A percentile compares a stretch with the other conserved stretches of the same genome.
Conservation (phyloP, 1,140 invertebrate species). For the Drosophila grimshawi region DNA sequence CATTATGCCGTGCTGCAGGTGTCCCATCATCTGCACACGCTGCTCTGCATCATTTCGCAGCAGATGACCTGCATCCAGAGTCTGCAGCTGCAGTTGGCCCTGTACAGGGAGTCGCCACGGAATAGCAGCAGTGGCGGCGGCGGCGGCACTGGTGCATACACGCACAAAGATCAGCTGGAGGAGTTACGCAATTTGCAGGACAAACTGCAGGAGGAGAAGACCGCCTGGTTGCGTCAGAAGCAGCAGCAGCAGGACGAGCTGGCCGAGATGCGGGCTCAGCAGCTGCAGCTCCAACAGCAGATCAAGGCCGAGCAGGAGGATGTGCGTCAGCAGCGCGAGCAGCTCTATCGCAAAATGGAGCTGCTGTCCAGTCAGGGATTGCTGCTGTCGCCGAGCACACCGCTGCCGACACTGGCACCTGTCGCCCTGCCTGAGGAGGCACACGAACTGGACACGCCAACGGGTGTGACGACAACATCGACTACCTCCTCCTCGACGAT, state of each 20-base stretch:
- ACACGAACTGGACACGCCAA: slow-evolving; percentile 52
- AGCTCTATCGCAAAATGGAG: slow-evolving; percentile 93
- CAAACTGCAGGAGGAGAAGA: slow-evolving; percentile 91
- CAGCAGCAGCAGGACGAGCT: slow-evolving; percentile 88
- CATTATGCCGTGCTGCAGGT: slow-evolving; percentile 90
- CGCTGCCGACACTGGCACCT: slow-evolving; percentile 53
- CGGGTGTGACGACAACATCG: slow-evolving; percentile 4
- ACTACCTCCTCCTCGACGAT: slow-evolving; percentile 54
- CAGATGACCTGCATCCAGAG: slow-evolving; percentile 93
- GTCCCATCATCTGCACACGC: slow-evolving; percentile 92
- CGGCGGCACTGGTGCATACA: slow-evolving; percentile 81
- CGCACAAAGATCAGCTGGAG: slow-evolving; percentile 90
- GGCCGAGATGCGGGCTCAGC: slow-evolving; percentile 87
- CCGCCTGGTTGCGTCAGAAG: slow-evolving; percentile 89
- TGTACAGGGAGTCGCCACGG: slow-evolving; percentile 85
- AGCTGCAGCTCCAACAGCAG: slow-evolving; percentile 86
- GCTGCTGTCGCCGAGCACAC: slow-evolving; percentile 86
- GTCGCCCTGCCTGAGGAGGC: slow-evolving; percentile 36
- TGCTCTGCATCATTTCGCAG: slow-evolving; percentile 93
- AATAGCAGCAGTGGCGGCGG: slow-evolving; percentile 72
- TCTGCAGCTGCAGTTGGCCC: slow-evolving; percentile 88
- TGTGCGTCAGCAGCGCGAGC: slow-evolving; percentile 93
- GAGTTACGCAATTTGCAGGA: slow-evolving; percentile 90
- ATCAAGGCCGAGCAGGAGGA: slow-evolving; percentile 91
- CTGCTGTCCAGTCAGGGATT: slow-evolving; percentile 90